Evolutionary conservation across 2,888 invertebrate species (phyloP).

Genomic region (Anodontia alba): DNA sequence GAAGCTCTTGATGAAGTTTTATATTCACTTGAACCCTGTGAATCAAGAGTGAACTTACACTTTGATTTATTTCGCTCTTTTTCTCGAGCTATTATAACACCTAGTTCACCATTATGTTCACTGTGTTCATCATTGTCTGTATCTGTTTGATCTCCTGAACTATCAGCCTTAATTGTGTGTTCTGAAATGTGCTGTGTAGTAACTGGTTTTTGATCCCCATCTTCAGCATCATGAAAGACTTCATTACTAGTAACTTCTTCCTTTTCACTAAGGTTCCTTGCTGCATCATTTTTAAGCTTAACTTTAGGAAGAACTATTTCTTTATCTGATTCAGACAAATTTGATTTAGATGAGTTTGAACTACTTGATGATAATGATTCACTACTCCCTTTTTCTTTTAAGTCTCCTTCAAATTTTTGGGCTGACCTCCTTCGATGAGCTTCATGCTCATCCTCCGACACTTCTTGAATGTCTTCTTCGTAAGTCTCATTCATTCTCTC

Average conservation of each 20-base stretch:
- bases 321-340: conserved; percentile 25
- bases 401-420: conserved; percentile 34
- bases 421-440: conserved; percentile 40
- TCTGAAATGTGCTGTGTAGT: conserved; percentile 16
- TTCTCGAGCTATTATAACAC: conserved; percentile 55
- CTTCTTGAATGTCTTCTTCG: conserved; percentile 48
- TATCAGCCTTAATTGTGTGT: background rate
- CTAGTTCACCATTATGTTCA: conserved; percentile 52
- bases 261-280: conserved; percentile 4
- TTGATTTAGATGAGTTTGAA: background rate
- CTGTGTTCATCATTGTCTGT: background rate
- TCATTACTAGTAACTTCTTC: background rate
- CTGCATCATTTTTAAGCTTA: conserved; percentile 41
- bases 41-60: conserved; percentile 33
- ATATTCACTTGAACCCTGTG: conserved; percentile 54
- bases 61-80: conserved; percentile 45
- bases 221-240: background rate
- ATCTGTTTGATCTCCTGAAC: background rate
- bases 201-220: conserved; percentile 17
- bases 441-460: conserved; percentile 36
- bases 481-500: conserved; percentile 57
- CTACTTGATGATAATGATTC: conserved; percentile 10
- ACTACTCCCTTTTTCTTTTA: conserved; percentile 21
- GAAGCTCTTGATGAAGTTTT: conserved; percentile 44
- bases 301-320: conserved; percentile 51